These are phyloP conservation scores for Limnephilus marmoratus DNA, from an alignment of 2,888 invertebrate species.

Conservation along the genomic window DNA sequence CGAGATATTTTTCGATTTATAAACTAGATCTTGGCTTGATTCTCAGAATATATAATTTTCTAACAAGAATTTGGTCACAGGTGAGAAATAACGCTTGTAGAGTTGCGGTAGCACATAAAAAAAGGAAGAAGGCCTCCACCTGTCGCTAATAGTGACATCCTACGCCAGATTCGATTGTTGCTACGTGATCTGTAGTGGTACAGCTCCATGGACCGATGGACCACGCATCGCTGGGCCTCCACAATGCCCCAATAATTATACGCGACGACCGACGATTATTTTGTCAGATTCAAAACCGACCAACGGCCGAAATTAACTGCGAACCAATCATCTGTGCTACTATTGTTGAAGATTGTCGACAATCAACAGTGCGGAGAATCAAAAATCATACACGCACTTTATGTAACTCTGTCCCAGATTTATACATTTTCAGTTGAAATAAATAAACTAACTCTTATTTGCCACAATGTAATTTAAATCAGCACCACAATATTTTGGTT, in stretches of 20 bases:
- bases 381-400: slow-evolving; percentile 16
- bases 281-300: slow-evolving; percentile 11
- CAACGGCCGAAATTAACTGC: background rate
- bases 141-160: background rate
- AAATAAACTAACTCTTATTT: background rate
- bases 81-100: background rate
- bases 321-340: background rate
- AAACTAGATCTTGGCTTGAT: too few relatives aligned
- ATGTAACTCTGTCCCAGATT: background rate
- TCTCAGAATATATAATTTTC: too few relatives aligned
- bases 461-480: background rate
- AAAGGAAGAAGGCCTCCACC: background rate
- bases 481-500: too few relatives aligned
- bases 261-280: slow-evolving; percentile 22
- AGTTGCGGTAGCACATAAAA: background rate
- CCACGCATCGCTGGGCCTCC: background rate
- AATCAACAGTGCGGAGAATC: background rate
- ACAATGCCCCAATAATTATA: slow-evolving; percentile 18
- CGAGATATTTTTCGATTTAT: too few relatives aligned
- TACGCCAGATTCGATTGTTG: background rate
- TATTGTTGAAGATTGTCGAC: slow-evolving; percentile 9
- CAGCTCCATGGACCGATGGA: background rate
- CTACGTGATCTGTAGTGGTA: background rate
- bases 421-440: background rate
- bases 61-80: background rate